phyloP scores from a whole-genome alignment of 2,113 vertebrate genomes.

The Antennarius striatus region DNA sequence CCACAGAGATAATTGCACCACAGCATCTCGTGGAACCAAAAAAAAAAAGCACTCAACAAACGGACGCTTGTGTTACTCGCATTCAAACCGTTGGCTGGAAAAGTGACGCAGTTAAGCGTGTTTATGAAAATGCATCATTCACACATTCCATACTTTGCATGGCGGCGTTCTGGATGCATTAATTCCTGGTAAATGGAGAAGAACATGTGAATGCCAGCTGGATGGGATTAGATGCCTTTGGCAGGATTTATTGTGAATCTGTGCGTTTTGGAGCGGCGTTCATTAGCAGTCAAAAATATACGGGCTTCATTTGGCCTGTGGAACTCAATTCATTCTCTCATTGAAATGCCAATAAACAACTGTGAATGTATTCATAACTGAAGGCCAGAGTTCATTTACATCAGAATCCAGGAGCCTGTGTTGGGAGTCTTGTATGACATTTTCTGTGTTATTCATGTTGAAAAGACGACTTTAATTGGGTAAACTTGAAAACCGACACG shows the following conservation, averaged over 20 bases:
- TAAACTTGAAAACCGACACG: too few relatives aligned
- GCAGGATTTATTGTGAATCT: slow-evolving; percentile 49
- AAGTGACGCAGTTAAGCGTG: slow-evolving; percentile 16
- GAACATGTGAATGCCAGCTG: slow-evolving; percentile 64
- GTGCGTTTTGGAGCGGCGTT: slow-evolving; percentile 27
- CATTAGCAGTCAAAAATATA: slow-evolving; percentile 57
- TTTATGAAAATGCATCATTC: slow-evolving; percentile 38
- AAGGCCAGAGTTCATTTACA: slow-evolving; percentile 51
- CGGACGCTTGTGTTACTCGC: background rate
- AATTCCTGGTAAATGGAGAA: slow-evolving; percentile 36
- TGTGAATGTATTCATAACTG: slow-evolving; percentile 58
- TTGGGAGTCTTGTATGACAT: background rate
- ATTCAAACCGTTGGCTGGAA: slow-evolving; percentile 11
- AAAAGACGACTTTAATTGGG: too few relatives aligned
- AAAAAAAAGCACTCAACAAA: slow-evolving; percentile 5
- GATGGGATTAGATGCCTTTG: slow-evolving; percentile 40
- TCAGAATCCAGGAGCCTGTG: background rate
- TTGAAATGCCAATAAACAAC: slow-evolving; percentile 62
- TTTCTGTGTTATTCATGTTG: slow-evolving; percentile 4
- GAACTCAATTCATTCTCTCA: slow-evolving; percentile 44
- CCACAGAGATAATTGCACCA: background rate
- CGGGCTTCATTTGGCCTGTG: slow-evolving; percentile 39
- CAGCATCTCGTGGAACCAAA: background rate
- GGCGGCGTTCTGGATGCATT: slow-evolving; percentile 19
- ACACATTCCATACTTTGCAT: slow-evolving; percentile 29